Evolutionary conservation across 2,113 vertebrate species (phyloP), one percentile per base, ranked within the genome.

Genomic region (Cyanistes caeruleus): DNA sequence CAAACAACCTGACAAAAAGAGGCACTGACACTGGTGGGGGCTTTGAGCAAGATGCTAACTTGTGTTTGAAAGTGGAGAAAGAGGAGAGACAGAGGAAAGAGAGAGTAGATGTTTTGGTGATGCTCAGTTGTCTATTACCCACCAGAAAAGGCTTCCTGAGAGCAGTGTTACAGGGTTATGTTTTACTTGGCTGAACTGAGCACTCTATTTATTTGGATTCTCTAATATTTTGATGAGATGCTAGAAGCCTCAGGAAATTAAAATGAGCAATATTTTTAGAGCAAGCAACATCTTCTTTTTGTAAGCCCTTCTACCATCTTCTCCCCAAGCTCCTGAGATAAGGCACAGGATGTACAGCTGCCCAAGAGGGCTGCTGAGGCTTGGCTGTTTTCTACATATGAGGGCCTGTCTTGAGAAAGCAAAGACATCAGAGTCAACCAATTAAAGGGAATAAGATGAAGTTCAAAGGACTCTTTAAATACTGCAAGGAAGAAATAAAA

Each of bases 171-270:
- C 6, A 46, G 28, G 49, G 46, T 79, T 85, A 39, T 49, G 27
- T 68, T 96, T 94, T 68, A 74, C 58, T 80, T 92, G 94, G 74
- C 65, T 93, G 87, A 92, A 81, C 56, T 24, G 73, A 76, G 48
- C 43, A 30, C 35, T 75, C 46, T 87, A 46, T 92, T 94, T 93
- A 39, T 91, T 92, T 96, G 58, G 24, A 82, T 58, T 74, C 41
- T n/a, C 49, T 52, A 19, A 33, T 63, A 81, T 31, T 87, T 90
- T 0, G 0, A 33, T 80, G 56, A 90, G 43, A 70, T 88, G 13
- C 27, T 80, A 55, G 59, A 80, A 64, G 17, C 27, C 64, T 74
- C 63, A 83, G 82, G 79, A 95, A 93, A 96, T 94, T 67, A 88
- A 90, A 94, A 65, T n/a, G 4, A 86, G 13, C 11, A 16, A n/a